Conservation (phyloP, 2,113 vertebrate genomes). For the Pelobates fuscus region DNA sequence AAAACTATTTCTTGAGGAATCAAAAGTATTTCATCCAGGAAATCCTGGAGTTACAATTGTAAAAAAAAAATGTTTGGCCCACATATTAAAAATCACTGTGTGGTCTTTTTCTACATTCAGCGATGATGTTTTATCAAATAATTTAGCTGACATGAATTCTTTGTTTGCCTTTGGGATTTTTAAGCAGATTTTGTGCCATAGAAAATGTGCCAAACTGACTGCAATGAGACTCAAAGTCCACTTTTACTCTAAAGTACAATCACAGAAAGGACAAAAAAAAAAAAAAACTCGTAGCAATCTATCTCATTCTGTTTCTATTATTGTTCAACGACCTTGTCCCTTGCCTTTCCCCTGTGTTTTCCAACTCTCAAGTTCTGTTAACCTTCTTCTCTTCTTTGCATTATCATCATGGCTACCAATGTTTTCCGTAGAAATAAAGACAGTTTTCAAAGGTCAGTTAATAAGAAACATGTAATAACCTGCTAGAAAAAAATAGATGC, state of each 20-base stretch:
- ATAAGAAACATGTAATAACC: no score
- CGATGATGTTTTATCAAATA: constrained; percentile 16
- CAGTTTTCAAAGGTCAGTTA: not conserved
- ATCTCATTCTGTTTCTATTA: constrained; percentile 12
- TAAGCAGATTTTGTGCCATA: constrained; percentile 18
- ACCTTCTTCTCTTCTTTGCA: constrained; percentile 7
- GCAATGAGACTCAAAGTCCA: constrained; percentile 29
- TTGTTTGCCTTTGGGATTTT: constrained; percentile 32
- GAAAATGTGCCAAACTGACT: constrained; percentile 26
- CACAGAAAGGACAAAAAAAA: constrained; percentile 5
- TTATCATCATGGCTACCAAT: not conserved
- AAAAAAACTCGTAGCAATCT: not conserved
- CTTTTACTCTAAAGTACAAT: not conserved
- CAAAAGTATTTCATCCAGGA: not conserved
- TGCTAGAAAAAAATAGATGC: no score
- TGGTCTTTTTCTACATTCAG: constrained; percentile 15
- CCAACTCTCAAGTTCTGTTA: constrained; percentile 1
- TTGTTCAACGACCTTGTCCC: constrained; percentile 33
- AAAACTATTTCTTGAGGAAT: no score
- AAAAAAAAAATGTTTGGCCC: constrained; percentile 11
- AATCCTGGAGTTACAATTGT: not conserved
- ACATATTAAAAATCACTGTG: not conserved
- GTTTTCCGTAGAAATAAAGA: not conserved
- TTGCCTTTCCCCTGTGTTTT: constrained; percentile 30
- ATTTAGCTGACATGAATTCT: constrained; percentile 16